phyloP scores from a whole-genome alignment of 2,113 vertebrate species.

The Pachycephala philippinensis region DNA sequence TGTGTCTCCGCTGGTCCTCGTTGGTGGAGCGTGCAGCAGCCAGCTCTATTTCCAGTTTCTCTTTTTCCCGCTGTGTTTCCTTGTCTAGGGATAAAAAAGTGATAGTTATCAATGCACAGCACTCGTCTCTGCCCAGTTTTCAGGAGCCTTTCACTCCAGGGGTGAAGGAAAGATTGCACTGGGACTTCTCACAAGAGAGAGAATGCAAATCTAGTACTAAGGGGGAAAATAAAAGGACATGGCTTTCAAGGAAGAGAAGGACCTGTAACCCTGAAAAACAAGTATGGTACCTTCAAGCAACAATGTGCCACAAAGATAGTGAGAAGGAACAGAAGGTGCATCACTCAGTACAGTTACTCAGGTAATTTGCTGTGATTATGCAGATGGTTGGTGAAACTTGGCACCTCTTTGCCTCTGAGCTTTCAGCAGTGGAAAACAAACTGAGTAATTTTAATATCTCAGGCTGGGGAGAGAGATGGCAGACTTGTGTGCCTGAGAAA shows the following conservation, averaged over 20 bases:
- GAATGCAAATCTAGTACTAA: neutral
- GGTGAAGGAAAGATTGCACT: neutral
- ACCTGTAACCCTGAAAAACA: neutral
- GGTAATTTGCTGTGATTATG: slow-evolving; percentile 22
- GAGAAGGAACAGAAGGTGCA: neutral
- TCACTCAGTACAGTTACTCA: slow-evolving; percentile 12
- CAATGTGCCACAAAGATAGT: neutral
- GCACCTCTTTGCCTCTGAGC: neutral
- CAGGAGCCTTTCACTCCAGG: neutral
- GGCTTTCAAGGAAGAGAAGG: slow-evolving; percentile 26
- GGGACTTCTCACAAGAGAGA: neutral
- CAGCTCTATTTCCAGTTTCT: slow-evolving; percentile 94
- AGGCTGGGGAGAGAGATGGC: neutral
- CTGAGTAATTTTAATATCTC: neutral
- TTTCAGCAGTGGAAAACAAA: slow-evolving; percentile 12
- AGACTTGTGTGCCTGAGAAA: neutral
- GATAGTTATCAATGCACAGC: neutral
- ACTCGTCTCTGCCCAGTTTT: neutral
- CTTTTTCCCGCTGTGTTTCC: slow-evolving; percentile 90
- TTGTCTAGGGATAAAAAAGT: slow-evolving; percentile 77
- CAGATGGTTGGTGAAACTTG: slow-evolving; percentile 2
- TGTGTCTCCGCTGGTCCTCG: slow-evolving; percentile 95
- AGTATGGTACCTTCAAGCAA: neutral
- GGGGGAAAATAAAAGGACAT: neutral
- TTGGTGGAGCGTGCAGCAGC: slow-evolving; percentile 87